A percentile compares a stretch with the other conserved stretches of the same genome.
phyloP scores from a whole-genome alignment of 2,888 invertebrate species.

The Epiblema foenella region DNA sequence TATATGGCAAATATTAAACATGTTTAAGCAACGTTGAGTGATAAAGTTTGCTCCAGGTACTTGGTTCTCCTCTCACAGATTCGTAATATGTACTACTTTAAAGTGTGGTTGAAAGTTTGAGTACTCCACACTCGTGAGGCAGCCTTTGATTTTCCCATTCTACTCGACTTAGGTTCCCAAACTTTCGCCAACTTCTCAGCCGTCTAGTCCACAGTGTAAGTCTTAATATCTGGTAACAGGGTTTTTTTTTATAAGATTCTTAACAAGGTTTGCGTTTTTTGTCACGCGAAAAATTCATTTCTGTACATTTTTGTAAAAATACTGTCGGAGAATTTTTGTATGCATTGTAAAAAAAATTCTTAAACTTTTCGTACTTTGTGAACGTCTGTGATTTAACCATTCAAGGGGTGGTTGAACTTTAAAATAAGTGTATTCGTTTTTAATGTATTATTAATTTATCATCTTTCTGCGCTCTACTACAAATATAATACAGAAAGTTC shows the following conservation, averaged over 20 bases:
- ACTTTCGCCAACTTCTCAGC: constrained; percentile 50
- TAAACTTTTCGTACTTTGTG: constrained; percentile 3
- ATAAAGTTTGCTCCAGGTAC: constrained; percentile 26
- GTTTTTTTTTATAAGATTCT: constrained; percentile 9
- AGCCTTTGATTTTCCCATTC: constrained; percentile 47
- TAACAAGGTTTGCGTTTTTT: constrained; percentile 6
- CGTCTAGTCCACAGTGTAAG: constrained; percentile 42
- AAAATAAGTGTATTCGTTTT: neutral
- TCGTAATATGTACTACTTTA: constrained; percentile 42
- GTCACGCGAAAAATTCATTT: constrained; percentile 9
- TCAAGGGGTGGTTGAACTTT: constrained; percentile 19
- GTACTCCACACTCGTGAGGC: constrained; percentile 43
- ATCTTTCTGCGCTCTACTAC: neutral
- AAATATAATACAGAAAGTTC: neutral
- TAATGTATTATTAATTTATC: neutral
- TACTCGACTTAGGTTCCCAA: constrained; percentile 47
- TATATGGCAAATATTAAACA: constrained; percentile 14
- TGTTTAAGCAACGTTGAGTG: constrained; percentile 28
- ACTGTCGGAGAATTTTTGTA: neutral
- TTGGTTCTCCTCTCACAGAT: constrained; percentile 39
- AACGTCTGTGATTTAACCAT: constrained; percentile 2
- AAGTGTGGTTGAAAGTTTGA: constrained; percentile 49
- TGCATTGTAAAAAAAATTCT: constrained; percentile 11
- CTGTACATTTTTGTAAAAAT: constrained; percentile 6
- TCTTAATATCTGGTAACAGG: constrained; percentile 5